A percentile compares a stretch with the other conserved stretches of the same genome.
phyloP scores from a whole-genome alignment of 1,140 invertebrate genomes.

The Pinna nobilis region DNA sequence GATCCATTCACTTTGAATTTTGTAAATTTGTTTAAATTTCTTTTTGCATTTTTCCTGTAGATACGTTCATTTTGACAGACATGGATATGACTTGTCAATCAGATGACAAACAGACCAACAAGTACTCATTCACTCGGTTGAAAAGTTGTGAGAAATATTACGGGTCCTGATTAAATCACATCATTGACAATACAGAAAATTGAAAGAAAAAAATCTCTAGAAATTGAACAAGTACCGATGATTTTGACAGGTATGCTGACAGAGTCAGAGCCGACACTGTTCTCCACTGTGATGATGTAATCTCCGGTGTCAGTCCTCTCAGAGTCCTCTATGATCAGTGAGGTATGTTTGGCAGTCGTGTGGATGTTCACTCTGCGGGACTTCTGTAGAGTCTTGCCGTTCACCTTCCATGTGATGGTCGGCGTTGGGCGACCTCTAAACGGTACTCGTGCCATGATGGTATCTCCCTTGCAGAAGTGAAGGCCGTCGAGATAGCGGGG shows the following conservation, averaged over 20 bases:
- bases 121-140: too few relatives aligned
- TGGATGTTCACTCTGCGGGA: slow-evolving; percentile 83
- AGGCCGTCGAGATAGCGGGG: slow-evolving; percentile 95
- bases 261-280: slow-evolving; percentile 95
- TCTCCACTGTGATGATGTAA: slow-evolving; percentile 94
- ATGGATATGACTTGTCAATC: too few relatives aligned
- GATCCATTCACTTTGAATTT: too few relatives aligned
- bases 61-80: too few relatives aligned
- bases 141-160: too few relatives aligned
- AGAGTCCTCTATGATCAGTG: slow-evolving; percentile 94
- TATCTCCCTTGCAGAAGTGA: slow-evolving; percentile 98
- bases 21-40: too few relatives aligned
- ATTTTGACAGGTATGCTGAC: slow-evolving; percentile 96
- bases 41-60: too few relatives aligned
- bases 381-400: slow-evolving; percentile 93
- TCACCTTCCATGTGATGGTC: slow-evolving; percentile 92
- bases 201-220: not conserved
- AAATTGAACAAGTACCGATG: slow-evolving; percentile 87
- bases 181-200: not conserved
- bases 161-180: too few relatives aligned
- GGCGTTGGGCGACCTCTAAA: slow-evolving; percentile 97
- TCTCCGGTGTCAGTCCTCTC: slow-evolving; percentile 93
- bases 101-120: too few relatives aligned
- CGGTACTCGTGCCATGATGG: slow-evolving; percentile 97
- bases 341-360: slow-evolving; percentile 89